phyloP scores from a whole-genome alignment of 2,888 invertebrate genomes.

The Tolmerus cingulatus region DNA sequence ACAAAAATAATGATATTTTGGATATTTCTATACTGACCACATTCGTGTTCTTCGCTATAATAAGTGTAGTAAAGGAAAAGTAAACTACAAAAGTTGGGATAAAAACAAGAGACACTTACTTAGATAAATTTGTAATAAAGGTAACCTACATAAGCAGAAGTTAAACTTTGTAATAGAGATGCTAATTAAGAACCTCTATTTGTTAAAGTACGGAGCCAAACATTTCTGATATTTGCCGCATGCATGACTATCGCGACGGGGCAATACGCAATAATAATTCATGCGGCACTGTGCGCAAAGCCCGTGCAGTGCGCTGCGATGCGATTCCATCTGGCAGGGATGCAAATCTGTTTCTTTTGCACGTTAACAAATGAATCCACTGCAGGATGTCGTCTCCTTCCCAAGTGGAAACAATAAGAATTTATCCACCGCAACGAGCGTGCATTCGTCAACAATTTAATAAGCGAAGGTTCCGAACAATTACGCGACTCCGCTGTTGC shows the following conservation, averaged over 20 bases:
- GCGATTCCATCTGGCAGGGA: neutral
- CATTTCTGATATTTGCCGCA: neutral
- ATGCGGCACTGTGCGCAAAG: neutral
- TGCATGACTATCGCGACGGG: neutral
- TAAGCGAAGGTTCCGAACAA: conserved; percentile 36
- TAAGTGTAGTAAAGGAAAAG: neutral
- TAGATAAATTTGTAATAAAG: neutral
- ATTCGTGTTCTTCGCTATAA: too few species aligned
- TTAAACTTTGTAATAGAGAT: neutral
- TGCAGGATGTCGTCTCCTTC: neutral
- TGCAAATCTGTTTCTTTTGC: neutral
- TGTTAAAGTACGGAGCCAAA: neutral
- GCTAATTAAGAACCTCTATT: neutral
- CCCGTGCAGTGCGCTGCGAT: neutral
- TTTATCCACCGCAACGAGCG: conserved; percentile 10
- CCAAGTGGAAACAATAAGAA: conserved; percentile 8
- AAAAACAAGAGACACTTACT: neutral
- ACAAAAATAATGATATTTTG: too few species aligned
- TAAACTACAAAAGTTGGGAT: neutral
- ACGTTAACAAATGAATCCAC: conserved; percentile 26
- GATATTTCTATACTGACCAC: too few species aligned
- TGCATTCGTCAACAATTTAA: conserved; percentile 41
- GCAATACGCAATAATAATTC: neutral
- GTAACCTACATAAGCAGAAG: neutral
- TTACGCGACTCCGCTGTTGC: conserved; percentile 18